Base-by-base conservation (phyloP, 2,888 invertebrate genomes). In the Meteorus colon region DNA sequence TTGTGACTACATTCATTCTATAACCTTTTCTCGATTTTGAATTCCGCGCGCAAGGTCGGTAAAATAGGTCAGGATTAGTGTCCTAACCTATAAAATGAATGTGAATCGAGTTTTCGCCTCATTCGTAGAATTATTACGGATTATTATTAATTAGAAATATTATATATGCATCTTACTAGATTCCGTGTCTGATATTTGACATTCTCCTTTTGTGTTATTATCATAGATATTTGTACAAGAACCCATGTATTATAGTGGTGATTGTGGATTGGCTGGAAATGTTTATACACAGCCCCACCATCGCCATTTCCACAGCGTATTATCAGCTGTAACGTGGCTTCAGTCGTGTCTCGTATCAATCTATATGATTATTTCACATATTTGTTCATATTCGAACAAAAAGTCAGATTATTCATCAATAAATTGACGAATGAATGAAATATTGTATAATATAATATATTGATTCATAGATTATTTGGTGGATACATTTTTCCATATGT, bases 241-340 rank as follows among this genome's bases (percentile, higher is more conserved):
- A n/a, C n/a, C n/a, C 2, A 48, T 4, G 4, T 16, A 5, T 48
- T 34, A 10, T 16, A 48, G 48, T 2, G 48, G 6, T 2, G 2
- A 48, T n/a, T 16, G 16, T 48, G 48, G n/a, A 48, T 48, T 48
- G 48, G 16, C n/a, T 6, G 6, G 6, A 48, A 16, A 48, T n/a
- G n/a, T 48, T 48, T 48, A n/a, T 48, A 48, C 48, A 48, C n/a
- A n/a, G 3, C 16, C 48, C 48, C n/a, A 48, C 48, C n/a, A 48
- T 48, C 4, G 14, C 16, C 16, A n/a, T 48, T 48, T n/a, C n/a
- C 16, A n/a, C 3, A 48, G 48, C n/a, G 48, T 48, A 48, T 48
- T 48, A 16, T 48, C 48, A n/a, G n/a, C 48, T 48, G 48, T 48
- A 48, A 48, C 48, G 48, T 48, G 48, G 48, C 48, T 48, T n/a